Evolutionary conservation across 2,113 vertebrate species (phyloP), one percentile per base, ranked within the genome.

Genomic region (Scomber japonicus): DNA sequence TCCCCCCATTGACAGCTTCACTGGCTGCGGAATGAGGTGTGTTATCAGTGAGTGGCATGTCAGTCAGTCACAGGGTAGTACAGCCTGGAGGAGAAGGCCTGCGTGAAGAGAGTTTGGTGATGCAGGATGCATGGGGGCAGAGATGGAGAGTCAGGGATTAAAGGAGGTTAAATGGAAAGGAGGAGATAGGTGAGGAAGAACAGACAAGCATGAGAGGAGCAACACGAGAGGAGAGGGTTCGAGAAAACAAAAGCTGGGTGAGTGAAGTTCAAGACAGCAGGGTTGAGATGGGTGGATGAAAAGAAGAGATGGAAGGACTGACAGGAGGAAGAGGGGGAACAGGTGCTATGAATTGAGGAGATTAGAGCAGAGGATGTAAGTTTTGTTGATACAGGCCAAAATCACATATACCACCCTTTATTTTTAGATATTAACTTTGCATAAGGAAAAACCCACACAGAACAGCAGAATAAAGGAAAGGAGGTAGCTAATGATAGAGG

Each of bases 1-100:
- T 83, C 49, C 49, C 16, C 24, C 69, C 75, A 80, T 80, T 93
- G 92, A 93, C 89, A 92, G 89, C 81, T 91, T 82, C 79, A 84
- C 81, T 75, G 48, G 81, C 59, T 62, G 89, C 73, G 89, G 91
- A 93, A 94, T 92, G 88, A 93, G 88, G 87, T 90, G 89, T 88
- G 92, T 91, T 94, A 94, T 94, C 94, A 90, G 91, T 78, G 85
- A 91, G 87, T 77, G 88, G 80, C 85, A 86, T 93, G 92, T 92
- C 93, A 91, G 83, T 90, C 91, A 88, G 75, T 87, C 85, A 87
- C 79, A 86, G 80, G 73, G 81, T 83, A 86, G 57, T 81, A 81
- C 68, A 81, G 82, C 69, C 70, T 56, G 71, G 75, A 72, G 88
- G 62, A 74, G 67, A 66, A 79, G 44, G 44, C 71, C 54, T 77